Evolutionary conservation across 1,140 invertebrate species (phyloP).

Genomic region (Ceratina japonica): DNA sequence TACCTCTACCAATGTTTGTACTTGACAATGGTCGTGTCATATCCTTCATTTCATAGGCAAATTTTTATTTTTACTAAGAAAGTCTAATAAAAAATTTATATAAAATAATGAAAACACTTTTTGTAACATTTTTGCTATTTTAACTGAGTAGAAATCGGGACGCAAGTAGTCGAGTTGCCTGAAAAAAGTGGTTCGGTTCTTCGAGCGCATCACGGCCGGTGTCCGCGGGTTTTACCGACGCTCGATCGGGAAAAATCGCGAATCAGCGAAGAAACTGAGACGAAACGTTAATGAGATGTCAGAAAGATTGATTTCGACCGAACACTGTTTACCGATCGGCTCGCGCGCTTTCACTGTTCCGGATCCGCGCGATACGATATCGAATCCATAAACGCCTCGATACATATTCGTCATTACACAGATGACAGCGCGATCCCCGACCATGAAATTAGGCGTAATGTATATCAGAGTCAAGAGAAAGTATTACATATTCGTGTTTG

Average conservation of each 20-base stretch:
- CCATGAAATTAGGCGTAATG: constrained; percentile 22
- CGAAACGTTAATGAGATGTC: neutral
- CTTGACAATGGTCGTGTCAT: too few species aligned
- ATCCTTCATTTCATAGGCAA: too few species aligned
- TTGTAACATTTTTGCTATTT: too few species aligned
- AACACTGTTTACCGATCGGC: neutral
- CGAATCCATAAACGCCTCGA: neutral
- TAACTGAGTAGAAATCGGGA: too few species aligned
- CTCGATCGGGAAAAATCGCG: neutral
- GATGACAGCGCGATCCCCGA: neutral
- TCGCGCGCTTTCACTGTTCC: constrained; percentile 17
- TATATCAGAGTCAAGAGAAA: neutral
- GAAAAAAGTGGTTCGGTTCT: too few species aligned
- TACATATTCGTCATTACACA: neutral
- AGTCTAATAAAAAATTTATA: too few species aligned
- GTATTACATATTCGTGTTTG: neutral
- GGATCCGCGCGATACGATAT: neutral
- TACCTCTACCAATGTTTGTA: too few species aligned
- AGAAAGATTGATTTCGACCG: constrained; percentile 8
- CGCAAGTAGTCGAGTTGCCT: too few species aligned
- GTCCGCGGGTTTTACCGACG: too few species aligned
- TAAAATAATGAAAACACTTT: too few species aligned
- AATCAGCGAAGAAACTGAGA: neutral
- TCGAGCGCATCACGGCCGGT: neutral
- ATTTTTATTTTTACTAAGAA: too few species aligned